Percentiles rank a stretch among this genome's conserved stretches.
Conservation (phyloP, 2,113 vertebrate genomes). For the Chlorocebus sabaeus region DNA sequence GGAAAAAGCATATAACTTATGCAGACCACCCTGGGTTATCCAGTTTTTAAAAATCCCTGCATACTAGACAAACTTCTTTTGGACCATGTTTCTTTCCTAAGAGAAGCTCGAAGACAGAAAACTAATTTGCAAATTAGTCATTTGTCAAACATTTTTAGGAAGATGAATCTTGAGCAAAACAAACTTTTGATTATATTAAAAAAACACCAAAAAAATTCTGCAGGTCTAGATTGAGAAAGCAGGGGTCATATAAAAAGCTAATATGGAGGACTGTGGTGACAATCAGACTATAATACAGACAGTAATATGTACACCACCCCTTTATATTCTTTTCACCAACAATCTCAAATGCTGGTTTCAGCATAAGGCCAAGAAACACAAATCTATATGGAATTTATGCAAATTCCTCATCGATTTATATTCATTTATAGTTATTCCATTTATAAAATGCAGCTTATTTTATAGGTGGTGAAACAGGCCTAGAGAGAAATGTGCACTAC, state of each 20-base stretch:
- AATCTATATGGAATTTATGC: not conserved
- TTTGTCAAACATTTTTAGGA: constrained; percentile 27
- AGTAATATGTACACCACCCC: not conserved
- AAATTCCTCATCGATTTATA: not conserved
- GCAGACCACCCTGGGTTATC: not conserved
- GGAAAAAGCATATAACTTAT: not conserved
- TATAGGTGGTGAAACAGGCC: not conserved
- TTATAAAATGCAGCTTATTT: not conserved
- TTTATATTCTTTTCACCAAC: not conserved
- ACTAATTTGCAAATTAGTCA: not conserved
- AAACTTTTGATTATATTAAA: not conserved
- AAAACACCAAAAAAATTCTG: not conserved
- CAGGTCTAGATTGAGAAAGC: not conserved
- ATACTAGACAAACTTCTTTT: not conserved
- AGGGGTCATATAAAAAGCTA: not conserved
- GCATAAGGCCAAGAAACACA: not conserved
- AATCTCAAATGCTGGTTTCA: not conserved
- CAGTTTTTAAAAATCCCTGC: not conserved
- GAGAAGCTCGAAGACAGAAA: not conserved
- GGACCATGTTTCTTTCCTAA: not conserved
- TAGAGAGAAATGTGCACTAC: not conserved
- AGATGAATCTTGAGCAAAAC: not conserved
- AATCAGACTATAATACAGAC: fast-evolving
- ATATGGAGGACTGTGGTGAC: not conserved
- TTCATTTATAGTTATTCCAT: not conserved